Base-by-base conservation (phyloP, 2,113 vertebrate species). In the Arenaria interpres region DNA sequence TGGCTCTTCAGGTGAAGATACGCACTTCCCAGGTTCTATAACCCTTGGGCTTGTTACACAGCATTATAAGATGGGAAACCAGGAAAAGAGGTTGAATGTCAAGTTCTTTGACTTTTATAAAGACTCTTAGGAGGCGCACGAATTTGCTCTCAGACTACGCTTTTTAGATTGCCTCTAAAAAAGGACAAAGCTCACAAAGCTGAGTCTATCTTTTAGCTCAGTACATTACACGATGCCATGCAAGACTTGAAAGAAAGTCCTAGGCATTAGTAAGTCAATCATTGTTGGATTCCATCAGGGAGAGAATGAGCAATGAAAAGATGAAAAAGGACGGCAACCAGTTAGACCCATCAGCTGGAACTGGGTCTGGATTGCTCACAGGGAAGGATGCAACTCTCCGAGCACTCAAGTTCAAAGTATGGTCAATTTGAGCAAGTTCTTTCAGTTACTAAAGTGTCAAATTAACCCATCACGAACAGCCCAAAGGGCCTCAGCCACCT, bases 1-100 rank as follows among this genome's bases (percentile, higher is more conserved):
- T 8, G 20, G 14, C 18, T 53, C 41, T 20, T 9, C 3, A 57
- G 64, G 66, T 39, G 60, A 78, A 23, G 51, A 46, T 7, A n/a
- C 3, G 4, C 14, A 12, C 6, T 23, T 63, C 43, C 35, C 19
- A 3, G 12, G 46, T 32, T 79, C 74, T 17, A 4, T 0, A 88
- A 51, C 54, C 56, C 30, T 12, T 12, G 13, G 62, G 35, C 23
- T 37, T 30, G 30, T 7, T 41, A 5, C 4, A 0, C 1, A 33
- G 8, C 43, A 30, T 0, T 43, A 2, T 11, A 71, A 30, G 45
- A 53, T 2, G 73, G 37, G 54, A 91, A 48, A 46, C 3, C 46
- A 78, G 39, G n/a, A 46, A 32, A 46, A 53, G 46, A 51, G 30
- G 17, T 68, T 63, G 91, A 92, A 77, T 39, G n/a, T 33, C 67